Evolutionary conservation across 2,113 vertebrate species (phyloP).

Genomic region (Cephalopterus ornatus): DNA sequence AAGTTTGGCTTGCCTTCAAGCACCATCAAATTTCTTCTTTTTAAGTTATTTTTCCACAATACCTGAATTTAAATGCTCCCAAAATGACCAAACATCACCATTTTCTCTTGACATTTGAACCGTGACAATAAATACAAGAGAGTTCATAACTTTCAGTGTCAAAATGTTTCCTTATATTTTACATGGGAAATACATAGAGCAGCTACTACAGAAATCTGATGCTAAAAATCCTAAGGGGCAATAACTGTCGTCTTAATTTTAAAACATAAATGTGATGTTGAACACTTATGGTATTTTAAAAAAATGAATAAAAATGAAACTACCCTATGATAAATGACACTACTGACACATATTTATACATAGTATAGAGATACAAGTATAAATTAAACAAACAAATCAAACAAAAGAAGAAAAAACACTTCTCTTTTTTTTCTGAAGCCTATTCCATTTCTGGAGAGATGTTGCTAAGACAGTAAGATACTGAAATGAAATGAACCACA

Average conservation of each 20-base stretch:
- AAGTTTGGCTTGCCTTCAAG: not conserved
- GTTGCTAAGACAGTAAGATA: not conserved
- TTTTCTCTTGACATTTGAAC: not conserved
- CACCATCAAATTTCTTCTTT: not conserved
- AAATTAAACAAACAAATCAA: not conserved
- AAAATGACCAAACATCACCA: not conserved
- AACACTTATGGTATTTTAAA: not conserved
- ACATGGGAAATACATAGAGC: not conserved
- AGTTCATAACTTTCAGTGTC: not conserved
- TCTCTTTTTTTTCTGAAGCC: not conserved
- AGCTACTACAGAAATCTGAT: not conserved
- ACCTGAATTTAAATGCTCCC: not conserved
- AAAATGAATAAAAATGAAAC: not conserved
- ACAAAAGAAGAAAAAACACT: accelerated
- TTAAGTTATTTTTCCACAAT: not conserved
- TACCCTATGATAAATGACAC: not conserved
- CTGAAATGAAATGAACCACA: not conserved
- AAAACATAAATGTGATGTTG: not conserved
- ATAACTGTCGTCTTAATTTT: not conserved
- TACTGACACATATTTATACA: no score
- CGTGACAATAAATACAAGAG: not conserved
- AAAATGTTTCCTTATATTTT: not conserved
- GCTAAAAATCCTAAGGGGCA: not conserved
- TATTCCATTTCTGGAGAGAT: not conserved
- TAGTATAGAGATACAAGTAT: not conserved